Base-by-base conservation (phyloP, 1,140 invertebrate species). In the Camponotus floridanus region DNA sequence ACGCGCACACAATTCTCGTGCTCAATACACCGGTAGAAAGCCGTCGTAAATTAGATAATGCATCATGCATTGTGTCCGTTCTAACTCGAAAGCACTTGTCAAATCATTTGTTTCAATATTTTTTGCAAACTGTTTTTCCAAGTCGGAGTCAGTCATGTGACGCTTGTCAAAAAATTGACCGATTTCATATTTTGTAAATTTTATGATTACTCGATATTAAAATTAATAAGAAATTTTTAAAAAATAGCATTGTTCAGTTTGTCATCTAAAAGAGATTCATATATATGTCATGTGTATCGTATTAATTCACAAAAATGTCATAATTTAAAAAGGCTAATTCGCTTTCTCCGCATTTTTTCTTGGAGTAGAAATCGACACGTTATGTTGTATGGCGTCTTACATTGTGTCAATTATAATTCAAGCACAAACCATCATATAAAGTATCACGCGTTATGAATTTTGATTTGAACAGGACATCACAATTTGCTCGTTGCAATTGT, bases 1-100 rank as follows among this genome's bases (percentile, higher is more conserved):
- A 78, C 62, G 26, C 71, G 51, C 33, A 39, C 18, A 51, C 70
- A 59, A 80, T 76, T 89, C 76, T 89, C 62, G 62, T 45, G 71
- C 31, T 9, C 18, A 61, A 39, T 42, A 64, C 57, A 79, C 55
- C 21, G 21, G 33, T 80, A 70, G 64, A 80, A 80, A 80, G 45
- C 11, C n/a, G 61, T 55, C 15, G 15, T 2, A 5, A 9, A 39
- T 36, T 67, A 79, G 15, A 76, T 33, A 31, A 45, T 67, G 26
- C 42, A 36, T 51, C 6, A 7, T 15, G 26, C 26, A n/a, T 48
- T 64, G 45, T 64, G 45, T 33, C 42, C 18, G 31, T 8, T 67
- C 11, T 36, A 78, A 36, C 42, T 65, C 18, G 26, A 62, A 33
- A 42, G 62, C 7, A n/a, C 4, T 51, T 51, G 48, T 78, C n/a